These are phyloP conservation scores for Eustalomyia histrio DNA, from an alignment of 2,888 invertebrate species.

Conservation along the genomic window DNA sequence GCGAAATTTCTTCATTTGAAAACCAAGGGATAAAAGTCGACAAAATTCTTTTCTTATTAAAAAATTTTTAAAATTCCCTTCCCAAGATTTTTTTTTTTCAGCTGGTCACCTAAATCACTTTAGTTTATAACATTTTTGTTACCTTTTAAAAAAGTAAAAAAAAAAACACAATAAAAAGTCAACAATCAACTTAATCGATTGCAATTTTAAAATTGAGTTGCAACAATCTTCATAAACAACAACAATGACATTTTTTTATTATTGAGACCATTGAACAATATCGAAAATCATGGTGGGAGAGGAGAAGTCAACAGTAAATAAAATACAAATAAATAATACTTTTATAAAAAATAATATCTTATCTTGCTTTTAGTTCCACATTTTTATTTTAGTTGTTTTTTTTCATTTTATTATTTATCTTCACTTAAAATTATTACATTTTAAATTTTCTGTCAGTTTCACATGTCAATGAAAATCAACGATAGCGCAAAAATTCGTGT, in stretches of 20 bases:
- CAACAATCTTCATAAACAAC: conserved; percentile 40
- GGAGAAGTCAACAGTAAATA: no score
- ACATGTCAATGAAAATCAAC: conserved; percentile 35
- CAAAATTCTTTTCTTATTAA: no score
- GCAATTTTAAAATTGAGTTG: conserved; percentile 62
- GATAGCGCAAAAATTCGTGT: conserved; percentile 1
- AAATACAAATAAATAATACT: background rate
- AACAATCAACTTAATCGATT: conserved; percentile 65
- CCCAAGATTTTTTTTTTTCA: no score
- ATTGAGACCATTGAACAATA: conserved; percentile 12
- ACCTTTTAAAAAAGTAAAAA: conserved; percentile 36
- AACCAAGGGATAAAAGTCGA: no score
- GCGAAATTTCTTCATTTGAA: no score
- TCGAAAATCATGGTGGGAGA: background rate
- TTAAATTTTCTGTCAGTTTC: conserved; percentile 18
- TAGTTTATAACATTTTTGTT: conserved; percentile 28
- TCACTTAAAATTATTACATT: conserved; percentile 43
- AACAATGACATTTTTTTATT: conserved; percentile 7
- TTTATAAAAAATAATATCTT: conserved; percentile 21
- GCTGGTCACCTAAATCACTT: conserved; percentile 11
- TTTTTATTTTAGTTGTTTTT: conserved; percentile 1
- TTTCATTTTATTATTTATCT: conserved; percentile 23
- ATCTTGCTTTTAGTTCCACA: background rate
- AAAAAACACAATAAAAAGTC: conserved; percentile 27
- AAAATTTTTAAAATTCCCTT: no score